Percentiles rank a stretch among this genome's conserved stretches.
phyloP scores from a whole-genome alignment of 1,140 invertebrate genomes.

The Tribolium madens region DNA sequence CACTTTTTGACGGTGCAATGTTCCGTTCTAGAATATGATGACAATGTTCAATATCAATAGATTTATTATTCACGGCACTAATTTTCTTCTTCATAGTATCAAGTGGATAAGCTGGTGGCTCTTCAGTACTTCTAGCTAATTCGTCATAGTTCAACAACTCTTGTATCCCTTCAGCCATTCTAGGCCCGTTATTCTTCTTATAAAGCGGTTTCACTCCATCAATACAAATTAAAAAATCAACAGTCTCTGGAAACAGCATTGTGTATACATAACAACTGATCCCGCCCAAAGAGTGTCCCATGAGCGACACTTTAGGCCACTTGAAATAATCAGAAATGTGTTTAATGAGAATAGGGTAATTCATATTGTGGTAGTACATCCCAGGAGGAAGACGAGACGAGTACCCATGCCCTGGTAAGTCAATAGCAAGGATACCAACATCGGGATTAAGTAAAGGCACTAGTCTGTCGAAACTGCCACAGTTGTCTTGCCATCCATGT shows the following conservation, averaged over 20 bases:
- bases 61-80: constrained; percentile 66
- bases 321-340: constrained; percentile 74
- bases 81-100: constrained; percentile 70
- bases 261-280: constrained; percentile 70
- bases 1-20: constrained; percentile 65
- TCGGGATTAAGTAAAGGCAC: constrained; percentile 72
- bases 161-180: constrained; percentile 62
- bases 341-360: constrained; percentile 69
- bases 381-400: constrained; percentile 77
- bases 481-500: constrained; percentile 84
- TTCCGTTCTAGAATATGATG: constrained; percentile 71
- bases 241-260: constrained; percentile 69
- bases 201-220: constrained; percentile 72
- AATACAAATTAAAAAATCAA: constrained; percentile 72
- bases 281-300: constrained; percentile 77
- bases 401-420: constrained; percentile 80
- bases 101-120: constrained; percentile 71
- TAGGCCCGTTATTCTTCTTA: constrained; percentile 50
- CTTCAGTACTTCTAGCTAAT: constrained; percentile 62
- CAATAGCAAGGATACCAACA: constrained; percentile 74
- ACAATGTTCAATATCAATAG: constrained; percentile 68
- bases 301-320: constrained; percentile 77
- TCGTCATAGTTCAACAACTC: constrained; percentile 66
- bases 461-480: constrained; percentile 78
- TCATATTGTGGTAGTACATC: constrained; percentile 71